Base-by-base conservation (phyloP, 2,888 invertebrate genomes). In the Asteroscopus sphinx region DNA sequence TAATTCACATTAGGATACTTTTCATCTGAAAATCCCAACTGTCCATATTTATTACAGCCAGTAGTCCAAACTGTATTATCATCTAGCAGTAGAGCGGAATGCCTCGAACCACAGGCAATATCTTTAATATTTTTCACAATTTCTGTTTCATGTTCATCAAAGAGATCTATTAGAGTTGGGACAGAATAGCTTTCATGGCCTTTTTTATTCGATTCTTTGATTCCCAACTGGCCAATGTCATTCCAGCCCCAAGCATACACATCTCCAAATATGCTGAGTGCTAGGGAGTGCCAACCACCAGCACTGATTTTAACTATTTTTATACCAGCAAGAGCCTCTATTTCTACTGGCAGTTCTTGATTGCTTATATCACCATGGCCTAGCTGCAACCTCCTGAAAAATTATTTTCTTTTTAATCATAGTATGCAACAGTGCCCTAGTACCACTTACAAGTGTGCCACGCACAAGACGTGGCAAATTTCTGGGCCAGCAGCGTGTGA, bases 181-280 rank as follows among this genome's bases (percentile, higher is more conserved):
- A 91, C 52, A 3, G 85, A 77, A 61, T 80, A 86, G 58, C 87
- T 92, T 65, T 83, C 83, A 11, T 78, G 44, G 17, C 62, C 61
- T 41, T 76, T 73, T 44, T 59, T 70, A 37, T 64, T 68, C 61
- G 87, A 82, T 36, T 30, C 30, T 28, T 88, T 85, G 26, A 97
- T 86, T 6, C 98, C 98, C 12, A 99, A 89, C 87, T 99, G 98
- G 0, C 98, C 98, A 78, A 95, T 96, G 63, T 97, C 96, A 89
- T 99, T 99, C 96, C 97, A 98, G 6, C 99, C 99, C 98, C 99
- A 99, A 1, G 95, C 95, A 83, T 98, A 99, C 0, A 98, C 81
- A 85, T 98, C 98, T 11, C 98, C 98, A 86, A 95, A 95, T 77
- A 95, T 95, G 71, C 97, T 97, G 6, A 98, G 85, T 8, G 96